phyloP scores from a whole-genome alignment of 2,888 invertebrate species.

The Eubasilissa splendida region DNA sequence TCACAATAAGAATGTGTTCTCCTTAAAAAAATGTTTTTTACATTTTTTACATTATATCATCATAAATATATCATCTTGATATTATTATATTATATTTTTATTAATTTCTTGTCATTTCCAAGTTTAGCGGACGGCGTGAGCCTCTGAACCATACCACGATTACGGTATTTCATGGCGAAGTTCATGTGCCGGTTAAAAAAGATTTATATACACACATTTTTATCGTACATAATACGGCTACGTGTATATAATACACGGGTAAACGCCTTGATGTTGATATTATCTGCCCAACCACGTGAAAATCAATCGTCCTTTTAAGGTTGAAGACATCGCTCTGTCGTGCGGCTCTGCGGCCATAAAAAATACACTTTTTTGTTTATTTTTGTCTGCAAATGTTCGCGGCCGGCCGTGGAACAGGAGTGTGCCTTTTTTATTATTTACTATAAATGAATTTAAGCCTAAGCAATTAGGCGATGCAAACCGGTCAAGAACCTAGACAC shows the following conservation, averaged over 20 bases:
- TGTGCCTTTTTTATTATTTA: not conserved
- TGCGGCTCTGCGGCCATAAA: slow-evolving; percentile 31
- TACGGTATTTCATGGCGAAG: too few species aligned
- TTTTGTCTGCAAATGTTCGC: slow-evolving; percentile 36
- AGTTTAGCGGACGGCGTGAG: too few species aligned
- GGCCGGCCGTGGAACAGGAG: slow-evolving; percentile 19
- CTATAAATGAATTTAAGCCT: not conserved
- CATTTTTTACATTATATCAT: too few species aligned
- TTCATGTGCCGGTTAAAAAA: too few species aligned
- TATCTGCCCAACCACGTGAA: slow-evolving; percentile 39
- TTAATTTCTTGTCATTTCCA: too few species aligned
- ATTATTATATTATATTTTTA: too few species aligned
- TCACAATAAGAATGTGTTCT: too few species aligned
- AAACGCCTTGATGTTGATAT: slow-evolving; percentile 12
- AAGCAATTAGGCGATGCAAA: not conserved
- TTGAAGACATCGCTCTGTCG: slow-evolving; percentile 21
- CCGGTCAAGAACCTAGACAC: not conserved
- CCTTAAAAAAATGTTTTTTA: too few species aligned
- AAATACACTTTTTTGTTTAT: slow-evolving; percentile 30
- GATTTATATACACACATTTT: not conserved
- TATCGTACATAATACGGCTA: not conserved
- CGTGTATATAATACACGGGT: too few species aligned
- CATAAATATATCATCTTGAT: too few species aligned
- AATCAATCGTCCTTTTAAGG: slow-evolving; percentile 41
- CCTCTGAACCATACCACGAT: too few species aligned